Evolutionary conservation across 2,888 invertebrate genomes (phyloP).

Genomic region (Idaea biselata): DNA sequence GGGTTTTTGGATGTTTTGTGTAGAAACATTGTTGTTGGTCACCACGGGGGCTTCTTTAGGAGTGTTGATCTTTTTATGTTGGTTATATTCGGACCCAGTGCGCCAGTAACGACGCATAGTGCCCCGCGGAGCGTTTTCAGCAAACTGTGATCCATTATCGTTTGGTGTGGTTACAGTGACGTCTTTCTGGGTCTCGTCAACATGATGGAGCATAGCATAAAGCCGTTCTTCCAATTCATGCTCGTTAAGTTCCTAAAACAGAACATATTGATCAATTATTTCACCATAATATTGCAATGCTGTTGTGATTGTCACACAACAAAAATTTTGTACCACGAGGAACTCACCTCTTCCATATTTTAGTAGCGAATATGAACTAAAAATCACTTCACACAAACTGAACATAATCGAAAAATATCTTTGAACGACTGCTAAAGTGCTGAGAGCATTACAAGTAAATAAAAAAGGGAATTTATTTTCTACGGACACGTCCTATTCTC

Average conservation of each 20-base stretch:
- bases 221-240: slow-evolving; percentile 73
- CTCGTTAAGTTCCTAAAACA: slow-evolving; percentile 74
- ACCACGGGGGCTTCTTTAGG: slow-evolving; percentile 30
- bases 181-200: slow-evolving; percentile 60
- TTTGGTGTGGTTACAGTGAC: slow-evolving; percentile 40
- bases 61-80: slow-evolving; percentile 52
- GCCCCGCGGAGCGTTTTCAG: slow-evolving; percentile 51
- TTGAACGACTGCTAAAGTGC: slow-evolving; percentile 58
- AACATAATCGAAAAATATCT: slow-evolving; percentile 72
- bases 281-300: slow-evolving; percentile 24
- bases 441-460: slow-evolving; percentile 68
- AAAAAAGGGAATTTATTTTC: slow-evolving; percentile 61
- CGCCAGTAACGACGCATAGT: slow-evolving; percentile 70
- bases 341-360: slow-evolving; percentile 76
- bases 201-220: slow-evolving; percentile 74
- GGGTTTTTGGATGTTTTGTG: slow-evolving; percentile 32
- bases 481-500: slow-evolving; percentile 72
- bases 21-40: slow-evolving; percentile 25
- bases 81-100: slow-evolving; percentile 46
- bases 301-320: slow-evolving; percentile 56
- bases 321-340: slow-evolving; percentile 60
- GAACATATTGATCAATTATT: slow-evolving; percentile 47
- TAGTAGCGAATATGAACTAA: slow-evolving; percentile 61
- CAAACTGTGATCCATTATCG: slow-evolving; percentile 35
- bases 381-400: slow-evolving; percentile 62